Evolutionary conservation across 2,797 vertebrate genomes (phyloP), one percentile per base, ranked within the genome.

Genomic region (Taenioides sp.): DNA sequence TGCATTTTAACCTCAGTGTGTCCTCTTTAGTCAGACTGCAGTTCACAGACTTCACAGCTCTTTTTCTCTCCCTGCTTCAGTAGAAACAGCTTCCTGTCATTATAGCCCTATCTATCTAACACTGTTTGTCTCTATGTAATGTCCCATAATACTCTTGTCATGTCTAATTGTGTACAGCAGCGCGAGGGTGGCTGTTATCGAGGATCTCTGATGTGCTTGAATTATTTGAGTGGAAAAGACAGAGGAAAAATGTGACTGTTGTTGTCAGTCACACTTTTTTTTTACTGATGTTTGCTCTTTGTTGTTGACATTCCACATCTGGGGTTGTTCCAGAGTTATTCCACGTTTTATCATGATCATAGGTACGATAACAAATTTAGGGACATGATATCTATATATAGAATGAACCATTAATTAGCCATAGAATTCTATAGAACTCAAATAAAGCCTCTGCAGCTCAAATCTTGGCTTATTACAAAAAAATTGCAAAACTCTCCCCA

Each of bases 11-110:
- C 43, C 74, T 74, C 76, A 68, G 68, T 73, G 23, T 63, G 80
- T 67, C 84, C 85, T 37, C 2, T 85, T 89, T 82, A 81, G 55
- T 81, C 67, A 69, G 77, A 70, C 76, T 70, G 17, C 54, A 50
- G 23, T 65, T 12, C 57, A 70, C 28, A 68, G 25, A 67, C 74
- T 75, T 77, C 69, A 69, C 43, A 49, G 54, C 70, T 58, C 76
- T 64, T 23, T 17, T 20, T 54, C 50, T n/a, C 50, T 64, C 69
- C 73, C 72, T 62, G 67, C 73, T 70, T 77, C 67, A 52, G 37
- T 49, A 71, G 25, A 59, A 60, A 71, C 67, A 47, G 65, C 63
- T 74, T 74, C 70, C 60, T 81, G 71, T 74, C 70, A 60, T 78
- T 69, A 22, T 76, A 80, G 47, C 27, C 59, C 74, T 67, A 65